These are phyloP conservation scores for Geophilus truncorum DNA, from an alignment of 2,888 invertebrate genomes.

Conservation along the genomic window DNA sequence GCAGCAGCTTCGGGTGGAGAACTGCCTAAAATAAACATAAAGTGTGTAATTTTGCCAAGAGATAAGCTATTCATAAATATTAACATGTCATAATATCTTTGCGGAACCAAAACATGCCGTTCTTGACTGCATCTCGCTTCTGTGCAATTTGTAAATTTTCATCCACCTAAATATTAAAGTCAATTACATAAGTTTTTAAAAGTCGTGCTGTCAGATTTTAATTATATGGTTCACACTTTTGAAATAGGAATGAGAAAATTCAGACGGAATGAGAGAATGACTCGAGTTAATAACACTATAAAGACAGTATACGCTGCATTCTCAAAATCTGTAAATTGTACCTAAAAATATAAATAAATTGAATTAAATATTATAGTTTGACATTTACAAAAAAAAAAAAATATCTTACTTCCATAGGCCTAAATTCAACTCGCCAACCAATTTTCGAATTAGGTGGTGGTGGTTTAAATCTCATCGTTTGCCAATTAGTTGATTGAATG, in stretches of 20 bases:
- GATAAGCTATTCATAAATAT: no score
- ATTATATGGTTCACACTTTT: constrained; percentile 58
- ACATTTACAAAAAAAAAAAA: not conserved
- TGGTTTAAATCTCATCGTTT: constrained; percentile 98
- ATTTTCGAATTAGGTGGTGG: constrained; percentile 93
- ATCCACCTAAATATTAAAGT: constrained; percentile 59
- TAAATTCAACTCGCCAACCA: constrained; percentile 99
- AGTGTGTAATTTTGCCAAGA: no score
- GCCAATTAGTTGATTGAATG: constrained; percentile 99
- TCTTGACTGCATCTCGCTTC: constrained; percentile 75
- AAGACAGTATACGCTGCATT: constrained; percentile 99
- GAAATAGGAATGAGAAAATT: constrained; percentile 97
- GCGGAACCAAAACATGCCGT: constrained; percentile 89
- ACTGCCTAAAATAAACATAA: constrained; percentile 41
- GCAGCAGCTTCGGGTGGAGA: constrained; percentile 50
- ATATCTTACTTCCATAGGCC: constrained; percentile 72
- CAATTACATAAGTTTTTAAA: constrained; percentile 32
- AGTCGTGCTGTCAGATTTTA: no score
- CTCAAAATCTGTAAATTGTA: constrained; percentile 98
- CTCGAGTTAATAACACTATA: constrained; percentile 90
- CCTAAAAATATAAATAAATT: constrained; percentile 46
- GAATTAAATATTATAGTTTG: not conserved
- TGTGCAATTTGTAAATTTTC: constrained; percentile 97
- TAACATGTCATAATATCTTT: constrained; percentile 61
- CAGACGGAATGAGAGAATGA: constrained; percentile 91